phyloP scores from a whole-genome alignment of 2,113 vertebrate species.

The Silurus glanis region DNA sequence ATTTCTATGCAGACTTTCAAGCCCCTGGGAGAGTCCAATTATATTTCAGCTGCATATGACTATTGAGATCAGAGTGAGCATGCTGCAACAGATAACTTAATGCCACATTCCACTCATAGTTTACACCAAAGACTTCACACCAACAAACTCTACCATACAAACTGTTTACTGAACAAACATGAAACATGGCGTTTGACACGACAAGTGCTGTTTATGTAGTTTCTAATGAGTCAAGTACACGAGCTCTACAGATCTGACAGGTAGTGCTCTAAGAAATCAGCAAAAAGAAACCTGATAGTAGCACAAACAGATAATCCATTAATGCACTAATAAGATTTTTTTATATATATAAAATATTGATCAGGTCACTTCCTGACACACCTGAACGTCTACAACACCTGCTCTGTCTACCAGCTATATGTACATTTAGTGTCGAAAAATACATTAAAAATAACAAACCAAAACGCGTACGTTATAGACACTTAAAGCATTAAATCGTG shows the following conservation, averaged over 20 bases:
- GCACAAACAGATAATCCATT: background rate
- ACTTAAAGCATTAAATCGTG: background rate
- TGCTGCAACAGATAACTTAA: constrained; percentile 63
- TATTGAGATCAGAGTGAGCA: constrained; percentile 55
- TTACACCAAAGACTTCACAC: constrained; percentile 18
- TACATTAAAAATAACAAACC: background rate
- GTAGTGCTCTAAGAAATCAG: background rate
- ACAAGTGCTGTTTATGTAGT: background rate
- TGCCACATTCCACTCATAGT: constrained; percentile 70
- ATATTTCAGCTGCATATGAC: constrained; percentile 48
- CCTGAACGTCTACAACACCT: background rate
- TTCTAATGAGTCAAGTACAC: background rate
- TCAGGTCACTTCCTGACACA: constrained; percentile 2
- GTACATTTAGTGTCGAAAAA: background rate
- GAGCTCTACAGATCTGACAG: background rate
- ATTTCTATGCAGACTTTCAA: constrained; percentile 47
- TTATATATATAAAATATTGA: too few species aligned
- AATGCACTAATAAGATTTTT: background rate
- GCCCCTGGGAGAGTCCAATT: constrained; percentile 46
- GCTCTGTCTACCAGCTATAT: background rate
- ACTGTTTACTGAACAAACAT: background rate
- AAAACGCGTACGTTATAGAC: background rate
- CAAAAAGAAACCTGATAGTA: background rate
- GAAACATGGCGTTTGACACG: background rate
- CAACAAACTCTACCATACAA: constrained; percentile 8